A percentile compares a stretch with the other conserved stretches of the same genome.
Conservation (phyloP, 2,797 vertebrate genomes). For the Cichlasoma orientale region DNA sequence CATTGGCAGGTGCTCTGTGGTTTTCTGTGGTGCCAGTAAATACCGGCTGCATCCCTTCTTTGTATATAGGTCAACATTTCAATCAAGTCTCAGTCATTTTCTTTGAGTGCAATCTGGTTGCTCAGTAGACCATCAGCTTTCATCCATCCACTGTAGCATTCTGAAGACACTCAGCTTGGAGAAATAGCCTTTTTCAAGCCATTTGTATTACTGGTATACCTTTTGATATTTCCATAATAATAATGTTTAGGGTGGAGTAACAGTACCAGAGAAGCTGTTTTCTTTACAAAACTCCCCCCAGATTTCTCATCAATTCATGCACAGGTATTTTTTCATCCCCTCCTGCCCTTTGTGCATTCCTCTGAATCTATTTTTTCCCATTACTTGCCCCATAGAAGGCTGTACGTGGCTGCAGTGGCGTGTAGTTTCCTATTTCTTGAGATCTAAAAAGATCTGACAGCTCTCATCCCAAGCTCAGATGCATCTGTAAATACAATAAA, state of each 20-base stretch:
- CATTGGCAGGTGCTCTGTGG: neutral
- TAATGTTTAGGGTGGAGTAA: neutral
- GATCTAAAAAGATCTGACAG: conserved; percentile 2
- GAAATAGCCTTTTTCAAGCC: neutral
- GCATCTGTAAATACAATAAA: conserved; percentile 12
- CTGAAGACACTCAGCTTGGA: neutral
- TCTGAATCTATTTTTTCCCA: neutral
- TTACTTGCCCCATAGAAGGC: neutral
- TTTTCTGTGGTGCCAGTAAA: neutral
- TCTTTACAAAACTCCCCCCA: neutral
- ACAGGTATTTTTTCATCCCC: neutral
- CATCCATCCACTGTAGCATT: neutral
- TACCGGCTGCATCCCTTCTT: neutral
- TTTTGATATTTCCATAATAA: conserved; percentile 19
- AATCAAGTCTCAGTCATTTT: conserved; percentile 1
- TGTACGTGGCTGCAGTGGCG: neutral
- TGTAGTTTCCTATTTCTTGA: neutral
- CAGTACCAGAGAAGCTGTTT: neutral
- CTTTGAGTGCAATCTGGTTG: conserved; percentile 31
- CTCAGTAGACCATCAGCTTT: conserved; percentile 56
- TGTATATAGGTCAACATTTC: conserved; percentile 13
- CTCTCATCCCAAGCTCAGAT: neutral
- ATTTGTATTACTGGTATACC: neutral
- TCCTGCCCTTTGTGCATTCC: neutral
- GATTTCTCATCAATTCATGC: conserved; percentile 14